These are phyloP conservation scores for Rhorus exstirpatorius DNA, from an alignment of 2,888 invertebrate genomes.

Conservation along the genomic window DNA sequence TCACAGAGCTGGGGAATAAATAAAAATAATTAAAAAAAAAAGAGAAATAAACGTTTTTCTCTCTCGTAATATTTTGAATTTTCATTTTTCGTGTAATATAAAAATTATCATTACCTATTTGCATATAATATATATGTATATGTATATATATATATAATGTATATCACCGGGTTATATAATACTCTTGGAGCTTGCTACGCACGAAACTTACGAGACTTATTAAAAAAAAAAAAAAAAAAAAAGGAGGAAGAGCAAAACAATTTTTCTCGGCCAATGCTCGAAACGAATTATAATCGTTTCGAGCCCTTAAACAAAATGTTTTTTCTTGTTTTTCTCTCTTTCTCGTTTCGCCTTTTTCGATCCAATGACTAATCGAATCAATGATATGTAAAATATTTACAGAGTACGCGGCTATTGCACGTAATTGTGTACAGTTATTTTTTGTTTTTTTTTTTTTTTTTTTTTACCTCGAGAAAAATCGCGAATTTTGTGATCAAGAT, in stretches of 20 bases:
- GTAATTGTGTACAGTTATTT: slow-evolving; percentile 14
- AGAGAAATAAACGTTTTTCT: slow-evolving; percentile 9
- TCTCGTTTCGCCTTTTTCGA: slow-evolving; percentile 10
- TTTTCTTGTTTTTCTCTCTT: slow-evolving; percentile 28
- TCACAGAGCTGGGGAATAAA: too few relatives aligned
- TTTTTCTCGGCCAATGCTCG: background rate
- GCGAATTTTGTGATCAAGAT: slow-evolving; percentile 48
- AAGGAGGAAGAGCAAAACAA: background rate
- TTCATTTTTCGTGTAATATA: slow-evolving; percentile 60
- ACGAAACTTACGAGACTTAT: slow-evolving; percentile 37
- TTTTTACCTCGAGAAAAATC: slow-evolving; percentile 2
- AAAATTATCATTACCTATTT: slow-evolving; percentile 68
- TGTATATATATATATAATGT: slow-evolving; percentile 42
- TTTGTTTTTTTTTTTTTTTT: background rate
- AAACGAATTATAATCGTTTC: slow-evolving; percentile 21
- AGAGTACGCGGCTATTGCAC: slow-evolving; percentile 12
- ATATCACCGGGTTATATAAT: slow-evolving; percentile 66
- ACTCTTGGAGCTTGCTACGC: slow-evolving; percentile 58
- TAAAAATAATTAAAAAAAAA: too few relatives aligned
- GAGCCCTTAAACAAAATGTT: slow-evolving; percentile 9
- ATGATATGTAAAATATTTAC: slow-evolving; percentile 69
- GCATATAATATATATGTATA: slow-evolving; percentile 6
- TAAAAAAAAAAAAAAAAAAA: slow-evolving; percentile 41
- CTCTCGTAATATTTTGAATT: slow-evolving; percentile 3
- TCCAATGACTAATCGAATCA: slow-evolving; percentile 33